A percentile compares a stretch with the other conserved stretches of the same genome.
Conservation (phyloP, 1,140 invertebrate species). For the Drosophila ficusphila region DNA sequence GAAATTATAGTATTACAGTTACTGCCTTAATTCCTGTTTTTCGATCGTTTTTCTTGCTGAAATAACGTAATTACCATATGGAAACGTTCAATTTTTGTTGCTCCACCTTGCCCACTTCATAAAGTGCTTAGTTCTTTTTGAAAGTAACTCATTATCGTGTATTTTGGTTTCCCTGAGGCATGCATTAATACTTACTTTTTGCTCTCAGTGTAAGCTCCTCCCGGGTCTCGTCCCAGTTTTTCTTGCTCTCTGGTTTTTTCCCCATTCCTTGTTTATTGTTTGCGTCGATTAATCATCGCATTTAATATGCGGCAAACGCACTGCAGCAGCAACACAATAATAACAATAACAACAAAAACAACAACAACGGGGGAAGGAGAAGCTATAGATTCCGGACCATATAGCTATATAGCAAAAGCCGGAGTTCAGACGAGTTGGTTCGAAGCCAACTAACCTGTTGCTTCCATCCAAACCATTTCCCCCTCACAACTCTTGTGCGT, state of each 20-base stretch:
- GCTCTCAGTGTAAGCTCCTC: conserved; percentile 6
- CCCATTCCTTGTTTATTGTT: conserved; percentile 55
- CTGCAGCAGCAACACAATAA: conserved; percentile 38
- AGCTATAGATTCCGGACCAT: conserved; percentile 10
- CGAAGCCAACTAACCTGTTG: conserved; percentile 58
- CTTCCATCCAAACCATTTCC: background rate
- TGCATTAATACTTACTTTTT: background rate
- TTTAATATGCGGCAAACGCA: conserved; percentile 61
- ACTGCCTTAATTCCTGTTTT: background rate
- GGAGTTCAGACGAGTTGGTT: conserved; percentile 36
- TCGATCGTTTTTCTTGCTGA: background rate
- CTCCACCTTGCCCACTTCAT: too few species aligned
- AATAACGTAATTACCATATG: background rate
- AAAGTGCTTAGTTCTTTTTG: too few species aligned
- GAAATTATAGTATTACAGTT: conserved; percentile 33
- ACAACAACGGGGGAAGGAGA: background rate
- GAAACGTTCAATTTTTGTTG: background rate
- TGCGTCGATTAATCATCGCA: conserved; percentile 71
- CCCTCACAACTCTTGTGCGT: background rate
- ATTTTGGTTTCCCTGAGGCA: background rate
- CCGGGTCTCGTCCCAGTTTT: conserved; percentile 49
- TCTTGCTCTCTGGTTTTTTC: background rate
- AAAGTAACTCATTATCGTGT: too few species aligned
- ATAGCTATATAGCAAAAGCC: conserved; percentile 19
- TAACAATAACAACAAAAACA: background rate